Conservation (phyloP, 35 echinoderm and acorn worm genomes). For the Chiridota heheva region DNA sequence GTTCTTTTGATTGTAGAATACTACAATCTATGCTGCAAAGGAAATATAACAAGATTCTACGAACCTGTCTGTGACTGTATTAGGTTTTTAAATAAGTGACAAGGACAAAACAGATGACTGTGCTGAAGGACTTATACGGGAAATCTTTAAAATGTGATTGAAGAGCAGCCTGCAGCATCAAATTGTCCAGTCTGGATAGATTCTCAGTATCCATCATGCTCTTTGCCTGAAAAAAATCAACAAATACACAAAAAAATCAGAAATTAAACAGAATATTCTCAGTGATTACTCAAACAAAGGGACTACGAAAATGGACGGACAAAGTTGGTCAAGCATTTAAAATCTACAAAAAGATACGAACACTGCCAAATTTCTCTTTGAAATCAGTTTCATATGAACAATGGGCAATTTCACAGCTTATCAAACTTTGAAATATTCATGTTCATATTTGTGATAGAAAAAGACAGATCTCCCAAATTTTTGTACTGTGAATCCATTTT, state of each 20-base stretch:
- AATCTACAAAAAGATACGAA: background rate
- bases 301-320: background rate
- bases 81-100: constrained; percentile 71
- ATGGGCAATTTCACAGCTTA: background rate
- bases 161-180: constrained; percentile 47
- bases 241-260: background rate
- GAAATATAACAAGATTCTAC: background rate
- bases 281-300: background rate
- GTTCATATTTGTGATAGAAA: too few relatives aligned
- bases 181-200: constrained; percentile 53
- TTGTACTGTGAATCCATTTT: too few relatives aligned
- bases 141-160: constrained; percentile 54
- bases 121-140: constrained; percentile 88
- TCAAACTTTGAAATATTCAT: too few relatives aligned
- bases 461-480: too few relatives aligned
- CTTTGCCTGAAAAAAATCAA: constrained; percentile 68
- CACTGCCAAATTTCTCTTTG: constrained; percentile 43
- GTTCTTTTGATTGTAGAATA: too few relatives aligned
- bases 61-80: constrained; percentile 84
- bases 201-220: constrained; percentile 57
- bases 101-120: constrained; percentile 58
- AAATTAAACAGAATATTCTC: background rate
- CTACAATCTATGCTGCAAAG: too few relatives aligned
- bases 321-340: background rate
- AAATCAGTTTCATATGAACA: constrained; percentile 8